Evolutionary conservation across 2,113 vertebrate species (phyloP).

Genomic region (Bos javanicus): DNA sequence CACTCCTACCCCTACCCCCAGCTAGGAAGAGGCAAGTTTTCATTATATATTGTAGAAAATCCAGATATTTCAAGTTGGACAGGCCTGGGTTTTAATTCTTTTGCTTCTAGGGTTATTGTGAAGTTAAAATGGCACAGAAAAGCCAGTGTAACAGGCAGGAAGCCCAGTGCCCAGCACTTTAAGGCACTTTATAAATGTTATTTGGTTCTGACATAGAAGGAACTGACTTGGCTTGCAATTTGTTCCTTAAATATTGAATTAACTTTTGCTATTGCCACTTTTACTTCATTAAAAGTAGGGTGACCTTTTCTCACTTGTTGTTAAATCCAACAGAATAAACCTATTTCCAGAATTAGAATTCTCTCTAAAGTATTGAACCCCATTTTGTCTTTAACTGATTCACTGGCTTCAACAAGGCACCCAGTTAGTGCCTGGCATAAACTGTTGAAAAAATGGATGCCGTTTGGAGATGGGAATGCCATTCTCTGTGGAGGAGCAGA

Average conservation of each 20-base stretch:
- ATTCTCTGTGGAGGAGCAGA: background rate
- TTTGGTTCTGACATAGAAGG: slow-evolving; percentile 9
- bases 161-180: background rate
- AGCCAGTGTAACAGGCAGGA: background rate
- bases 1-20: fast-evolving
- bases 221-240: background rate
- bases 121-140: background rate
- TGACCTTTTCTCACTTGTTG: background rate
- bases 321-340: background rate
- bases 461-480: background rate
- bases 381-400: background rate
- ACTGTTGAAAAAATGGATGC: background rate
- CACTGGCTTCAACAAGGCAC: background rate
- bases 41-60: background rate
- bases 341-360: background rate
- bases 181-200: background rate
- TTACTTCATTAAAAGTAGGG: background rate
- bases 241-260: slow-evolving; percentile 19
- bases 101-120: background rate
- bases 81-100: background rate
- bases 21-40: background rate
- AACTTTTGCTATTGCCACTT: background rate
- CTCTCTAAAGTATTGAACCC: background rate
- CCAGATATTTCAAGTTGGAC: background rate
- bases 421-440: background rate